These are phyloP conservation scores for Vireo altiloquus DNA, from an alignment of 2,113 vertebrate genomes.

Conservation along the genomic window DNA sequence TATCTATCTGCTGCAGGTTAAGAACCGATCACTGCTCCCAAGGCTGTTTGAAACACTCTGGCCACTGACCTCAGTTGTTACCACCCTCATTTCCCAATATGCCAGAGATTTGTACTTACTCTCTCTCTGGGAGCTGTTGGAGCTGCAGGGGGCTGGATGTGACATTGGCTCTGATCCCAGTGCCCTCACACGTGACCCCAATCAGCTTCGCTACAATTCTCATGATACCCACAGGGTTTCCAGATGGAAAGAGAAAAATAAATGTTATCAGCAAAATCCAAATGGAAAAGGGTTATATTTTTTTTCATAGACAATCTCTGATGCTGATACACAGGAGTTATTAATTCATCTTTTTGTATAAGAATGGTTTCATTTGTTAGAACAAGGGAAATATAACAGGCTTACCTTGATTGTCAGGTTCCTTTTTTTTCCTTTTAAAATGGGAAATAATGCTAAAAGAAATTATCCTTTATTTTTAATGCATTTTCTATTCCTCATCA, in stretches of 20 bases:
- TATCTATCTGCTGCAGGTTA: slow-evolving; percentile 6
- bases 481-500: neutral
- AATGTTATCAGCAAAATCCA: slow-evolving; percentile 50
- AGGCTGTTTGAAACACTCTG: slow-evolving; percentile 44
- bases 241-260: slow-evolving; percentile 56
- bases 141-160: slow-evolving; percentile 44
- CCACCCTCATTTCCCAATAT: slow-evolving; percentile 36
- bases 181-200: slow-evolving; percentile 67
- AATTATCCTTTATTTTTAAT: neutral
- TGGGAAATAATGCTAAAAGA: neutral
- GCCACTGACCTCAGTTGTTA: slow-evolving; percentile 54
- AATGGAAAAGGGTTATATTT: slow-evolving; percentile 9
- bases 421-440: neutral
- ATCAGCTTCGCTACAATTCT: slow-evolving; percentile 64
- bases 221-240: slow-evolving; percentile 62
- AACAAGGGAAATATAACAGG: neutral
- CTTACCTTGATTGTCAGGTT: neutral
- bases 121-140: slow-evolving; percentile 57
- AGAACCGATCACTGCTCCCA: slow-evolving; percentile 7
- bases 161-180: slow-evolving; percentile 70
- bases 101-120: slow-evolving; percentile 65
- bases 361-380: neutral
- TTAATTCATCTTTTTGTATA: neutral
- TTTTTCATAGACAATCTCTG: neutral
- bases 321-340: neutral